Percentiles rank a stretch among this genome's conserved stretches.
Evolutionary conservation across 2,113 vertebrate genomes (phyloP).

Genomic region (Nipponia nippon): DNA sequence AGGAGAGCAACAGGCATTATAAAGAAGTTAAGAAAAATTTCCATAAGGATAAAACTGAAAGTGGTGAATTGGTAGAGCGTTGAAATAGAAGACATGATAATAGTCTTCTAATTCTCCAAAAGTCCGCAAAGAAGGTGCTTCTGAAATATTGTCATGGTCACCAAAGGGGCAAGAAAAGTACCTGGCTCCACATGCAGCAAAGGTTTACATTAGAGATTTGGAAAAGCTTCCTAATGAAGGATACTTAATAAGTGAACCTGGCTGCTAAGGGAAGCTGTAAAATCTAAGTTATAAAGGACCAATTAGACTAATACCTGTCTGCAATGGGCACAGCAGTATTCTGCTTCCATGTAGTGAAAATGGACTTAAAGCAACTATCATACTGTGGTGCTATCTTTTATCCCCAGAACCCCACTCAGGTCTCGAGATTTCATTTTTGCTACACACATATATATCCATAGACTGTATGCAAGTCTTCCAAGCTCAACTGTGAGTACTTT

Average conservation of each 20-base stretch:
- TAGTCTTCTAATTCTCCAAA: neutral
- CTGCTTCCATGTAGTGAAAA: neutral
- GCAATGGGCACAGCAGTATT: neutral
- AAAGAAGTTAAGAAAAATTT: neutral
- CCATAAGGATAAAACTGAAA: neutral
- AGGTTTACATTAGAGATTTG: neutral
- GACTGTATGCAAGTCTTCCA: neutral
- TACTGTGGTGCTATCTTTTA: neutral
- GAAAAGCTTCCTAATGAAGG: neutral
- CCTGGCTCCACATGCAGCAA: neutral
- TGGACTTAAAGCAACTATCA: neutral
- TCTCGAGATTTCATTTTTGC: neutral
- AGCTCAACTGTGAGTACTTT: neutral
- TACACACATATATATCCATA: neutral
- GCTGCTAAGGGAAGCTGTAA: neutral
- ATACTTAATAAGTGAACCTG: neutral
- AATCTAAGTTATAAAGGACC: neutral
- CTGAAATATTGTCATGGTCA: neutral
- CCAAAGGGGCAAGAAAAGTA: neutral
- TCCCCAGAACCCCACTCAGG: neutral
- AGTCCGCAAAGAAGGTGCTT: neutral
- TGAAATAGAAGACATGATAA: neutral
- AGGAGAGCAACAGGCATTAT: neutral
- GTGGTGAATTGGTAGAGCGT: neutral
- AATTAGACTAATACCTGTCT: slow-evolving; percentile 40